Evolutionary conservation across 1,140 invertebrate species (phyloP), one percentile per base, ranked within the genome.

Genomic region (Atopsyche davidsoni): DNA sequence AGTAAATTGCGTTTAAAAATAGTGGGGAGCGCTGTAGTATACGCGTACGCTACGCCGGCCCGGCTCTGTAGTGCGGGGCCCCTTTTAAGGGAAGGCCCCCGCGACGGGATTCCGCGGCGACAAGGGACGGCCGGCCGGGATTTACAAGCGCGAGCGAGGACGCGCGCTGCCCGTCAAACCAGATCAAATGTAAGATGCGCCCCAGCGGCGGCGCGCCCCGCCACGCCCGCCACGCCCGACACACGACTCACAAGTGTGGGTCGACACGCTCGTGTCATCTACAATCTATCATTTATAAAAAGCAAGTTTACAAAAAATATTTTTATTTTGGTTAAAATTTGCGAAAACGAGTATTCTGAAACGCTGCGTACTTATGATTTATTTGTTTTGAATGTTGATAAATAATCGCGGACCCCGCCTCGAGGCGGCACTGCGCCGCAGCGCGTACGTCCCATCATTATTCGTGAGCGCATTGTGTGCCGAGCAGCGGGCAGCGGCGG

Each of bases 101-200:
- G 35, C n/a, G n/a, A 10, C 7, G 18, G 23, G 39, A 41, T 41
- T 41, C 23, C 17, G 39, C 9, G 17, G 39, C n/a, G n/a, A 13
- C 7, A 14, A 13, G 17, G n/a, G 35, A 21, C 23, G 39, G 18
- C 39, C 11, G 43, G 43, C 25, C 14, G 43, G 25, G 21, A 38
- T 25, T 40, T 48, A 48, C 35, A 23, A 23, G 24, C 11, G 9
- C 11, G 21, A 34, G 36, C 23, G 44, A 35, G 13, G 16, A 25
- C 46, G 21, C 46, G 24, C 46, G 46, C 41, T 19, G 36, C 35
- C 35, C 35, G 41, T 48, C 46, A 48, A 40, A 48, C 46, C 46
- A 40, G 46, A 48, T 48, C 46, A 48, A 35, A 46, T 16, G 21
- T 19, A 31, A 13, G 17, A 38, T 14, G 35, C 22, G 46, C 18